Percentiles rank a stretch among this genome's conserved stretches.
phyloP scores from a whole-genome alignment of 2,888 invertebrate genomes.

The Dicyrtoma fusca region DNA sequence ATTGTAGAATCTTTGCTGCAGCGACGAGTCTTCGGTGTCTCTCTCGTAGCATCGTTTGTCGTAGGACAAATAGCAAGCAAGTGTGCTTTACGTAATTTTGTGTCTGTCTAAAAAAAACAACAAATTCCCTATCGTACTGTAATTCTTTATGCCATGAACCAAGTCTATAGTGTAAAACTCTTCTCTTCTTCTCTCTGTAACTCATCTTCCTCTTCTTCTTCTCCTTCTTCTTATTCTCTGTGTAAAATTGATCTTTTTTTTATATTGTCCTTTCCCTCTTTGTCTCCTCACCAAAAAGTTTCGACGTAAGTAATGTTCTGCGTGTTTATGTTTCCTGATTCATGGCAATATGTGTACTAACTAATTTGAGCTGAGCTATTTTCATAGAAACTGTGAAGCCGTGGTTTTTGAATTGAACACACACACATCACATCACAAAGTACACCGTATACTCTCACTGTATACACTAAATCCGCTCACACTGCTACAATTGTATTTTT shows the following conservation, averaged over 20 bases:
- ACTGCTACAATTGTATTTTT: too few species aligned
- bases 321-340: too few species aligned
- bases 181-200: constrained; percentile 13
- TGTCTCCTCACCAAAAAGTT: too few species aligned
- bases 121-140: neutral
- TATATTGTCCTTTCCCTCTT: neutral
- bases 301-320: too few species aligned
- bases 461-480: too few species aligned
- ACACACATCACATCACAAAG: too few species aligned
- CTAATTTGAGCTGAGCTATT: too few species aligned
- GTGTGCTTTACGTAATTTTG: constrained; percentile 40
- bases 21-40: constrained; percentile 40
- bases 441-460: too few species aligned
- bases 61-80: constrained; percentile 43
- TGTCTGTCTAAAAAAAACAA: constrained; percentile 19
- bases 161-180: constrained; percentile 20
- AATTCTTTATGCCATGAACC: too few species aligned
- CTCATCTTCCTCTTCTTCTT: constrained; percentile 16
- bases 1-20: constrained; percentile 41
- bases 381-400: too few species aligned
- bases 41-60: constrained; percentile 40
- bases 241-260: constrained; percentile 2
- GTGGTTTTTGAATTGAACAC: too few species aligned
- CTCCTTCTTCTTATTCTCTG: constrained; percentile 1
- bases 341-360: too few species aligned